Percentiles rank a stretch among this genome's conserved stretches.
phyloP scores from a whole-genome alignment of 2,797 vertebrate genomes.

The Leuciscus waleckii region DNA sequence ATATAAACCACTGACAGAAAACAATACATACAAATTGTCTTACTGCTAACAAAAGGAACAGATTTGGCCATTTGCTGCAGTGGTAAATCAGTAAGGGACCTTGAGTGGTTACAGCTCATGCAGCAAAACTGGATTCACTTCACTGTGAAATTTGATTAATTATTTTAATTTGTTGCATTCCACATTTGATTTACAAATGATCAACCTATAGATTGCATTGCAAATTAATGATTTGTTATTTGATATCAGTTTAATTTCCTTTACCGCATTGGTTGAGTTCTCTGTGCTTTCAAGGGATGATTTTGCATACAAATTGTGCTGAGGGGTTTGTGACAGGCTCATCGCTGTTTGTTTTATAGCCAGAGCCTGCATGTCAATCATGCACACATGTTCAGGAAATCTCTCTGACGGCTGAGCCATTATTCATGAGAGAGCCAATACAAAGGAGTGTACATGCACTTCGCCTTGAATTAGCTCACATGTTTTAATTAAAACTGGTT shows the following conservation, averaged over 20 bases:
- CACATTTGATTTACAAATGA: neutral
- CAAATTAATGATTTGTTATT: neutral
- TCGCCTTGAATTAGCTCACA: slow-evolving; percentile 64
- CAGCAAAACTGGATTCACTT: neutral
- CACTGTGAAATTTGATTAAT: slow-evolving; percentile 18
- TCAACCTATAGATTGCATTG: neutral
- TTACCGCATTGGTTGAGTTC: neutral
- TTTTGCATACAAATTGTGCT: slow-evolving; percentile 2
- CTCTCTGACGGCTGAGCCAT: slow-evolving; percentile 66
- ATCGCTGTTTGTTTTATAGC: slow-evolving; percentile 28
- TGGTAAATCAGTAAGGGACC: neutral
- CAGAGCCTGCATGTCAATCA: neutral
- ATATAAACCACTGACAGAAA: slow-evolving; percentile 13
- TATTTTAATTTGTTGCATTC: neutral
- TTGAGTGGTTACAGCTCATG: neutral
- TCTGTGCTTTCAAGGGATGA: neutral
- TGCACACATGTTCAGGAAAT: slow-evolving; percentile 42
- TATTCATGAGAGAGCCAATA: slow-evolving; percentile 70
- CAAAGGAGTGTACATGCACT: slow-evolving; percentile 65
- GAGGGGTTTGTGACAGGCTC: neutral
- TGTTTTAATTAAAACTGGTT: slow-evolving; percentile 69
- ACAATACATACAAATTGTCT: neutral
- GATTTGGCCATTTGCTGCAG: slow-evolving; percentile 7
- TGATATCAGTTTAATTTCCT: neutral
- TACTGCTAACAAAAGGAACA: neutral